Conservation (phyloP, 37 sponge, comb jelly and placozoan species). For the Aphrocallistes beatrix region DNA sequence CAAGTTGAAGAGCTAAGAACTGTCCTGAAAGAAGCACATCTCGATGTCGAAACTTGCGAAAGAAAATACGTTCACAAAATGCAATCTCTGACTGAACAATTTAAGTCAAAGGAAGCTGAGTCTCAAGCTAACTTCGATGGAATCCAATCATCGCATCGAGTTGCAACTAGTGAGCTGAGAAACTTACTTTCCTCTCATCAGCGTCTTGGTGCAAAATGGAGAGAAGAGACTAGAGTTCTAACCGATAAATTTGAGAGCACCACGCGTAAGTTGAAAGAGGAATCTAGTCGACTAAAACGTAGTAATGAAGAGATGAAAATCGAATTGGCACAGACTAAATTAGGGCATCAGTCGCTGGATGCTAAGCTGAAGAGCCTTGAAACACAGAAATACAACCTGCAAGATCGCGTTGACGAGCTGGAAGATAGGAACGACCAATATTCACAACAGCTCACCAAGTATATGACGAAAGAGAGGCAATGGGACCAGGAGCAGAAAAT, state of each 20-base stretch:
- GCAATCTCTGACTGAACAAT: not conserved
- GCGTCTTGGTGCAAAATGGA: conserved; percentile 37
- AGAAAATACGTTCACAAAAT: not conserved
- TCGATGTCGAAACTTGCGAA: not conserved
- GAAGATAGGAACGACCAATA: conserved; percentile 15
- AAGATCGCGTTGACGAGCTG: not conserved
- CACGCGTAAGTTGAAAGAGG: conserved; percentile 22
- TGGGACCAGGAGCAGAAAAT: conserved; percentile 13
- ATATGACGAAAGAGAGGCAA: not conserved
- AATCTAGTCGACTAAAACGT: not conserved
- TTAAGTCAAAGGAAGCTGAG: not conserved
- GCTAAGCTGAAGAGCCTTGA: not conserved
- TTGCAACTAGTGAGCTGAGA: conserved; percentile 6
- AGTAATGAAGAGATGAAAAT: not conserved
- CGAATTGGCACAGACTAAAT: not conserved
- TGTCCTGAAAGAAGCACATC: not conserved
- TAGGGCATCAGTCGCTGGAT: not conserved
- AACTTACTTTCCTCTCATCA: conserved; percentile 6
- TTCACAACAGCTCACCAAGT: not conserved
- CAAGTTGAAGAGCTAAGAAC: not conserved
- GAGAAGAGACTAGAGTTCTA: conserved; percentile 49
- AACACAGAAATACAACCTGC: not conserved
- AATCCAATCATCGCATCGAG: not conserved
- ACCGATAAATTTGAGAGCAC: conserved; percentile 49
- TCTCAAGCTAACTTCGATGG: not conserved